Conservation (phyloP, 2,797 vertebrate species). For the Cossypha caffra region DNA sequence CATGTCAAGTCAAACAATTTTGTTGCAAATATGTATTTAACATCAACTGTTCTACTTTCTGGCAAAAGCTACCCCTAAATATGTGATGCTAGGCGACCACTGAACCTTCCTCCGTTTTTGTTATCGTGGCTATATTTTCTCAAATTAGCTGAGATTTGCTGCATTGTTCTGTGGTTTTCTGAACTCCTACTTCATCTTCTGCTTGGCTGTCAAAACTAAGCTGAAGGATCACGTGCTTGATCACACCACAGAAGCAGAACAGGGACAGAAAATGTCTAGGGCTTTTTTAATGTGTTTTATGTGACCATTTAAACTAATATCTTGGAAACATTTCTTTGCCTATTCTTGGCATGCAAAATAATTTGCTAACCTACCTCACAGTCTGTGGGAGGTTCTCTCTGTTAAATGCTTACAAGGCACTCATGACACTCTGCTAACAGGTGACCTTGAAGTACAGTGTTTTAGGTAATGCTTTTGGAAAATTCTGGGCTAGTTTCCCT, state of each 20-base stretch:
- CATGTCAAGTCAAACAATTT: background rate
- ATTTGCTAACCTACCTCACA: background rate
- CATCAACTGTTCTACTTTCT: background rate
- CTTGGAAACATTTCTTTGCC: background rate
- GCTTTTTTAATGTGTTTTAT: background rate
- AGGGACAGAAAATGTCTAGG: background rate
- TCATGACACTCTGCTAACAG: background rate
- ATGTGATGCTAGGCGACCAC: background rate
- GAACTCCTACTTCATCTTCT: background rate
- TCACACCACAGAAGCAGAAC: background rate
- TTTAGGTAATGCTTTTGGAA: background rate
- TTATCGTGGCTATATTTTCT: background rate
- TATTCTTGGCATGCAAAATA: background rate
- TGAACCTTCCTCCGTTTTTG: background rate
- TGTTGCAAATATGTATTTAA: background rate
- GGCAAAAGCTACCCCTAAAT: background rate
- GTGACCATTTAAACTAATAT: background rate
- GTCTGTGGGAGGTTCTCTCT: background rate
- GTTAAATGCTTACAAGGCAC: background rate
- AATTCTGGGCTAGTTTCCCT: background rate
- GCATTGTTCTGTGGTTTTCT: background rate
- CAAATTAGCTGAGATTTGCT: background rate
- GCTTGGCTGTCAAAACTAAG: background rate
- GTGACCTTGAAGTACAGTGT: background rate
- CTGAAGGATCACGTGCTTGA: background rate